Evolutionary conservation across 2,113 vertebrate species (phyloP), one percentile per base, ranked within the genome.

Genomic region (Upupa epops): DNA sequence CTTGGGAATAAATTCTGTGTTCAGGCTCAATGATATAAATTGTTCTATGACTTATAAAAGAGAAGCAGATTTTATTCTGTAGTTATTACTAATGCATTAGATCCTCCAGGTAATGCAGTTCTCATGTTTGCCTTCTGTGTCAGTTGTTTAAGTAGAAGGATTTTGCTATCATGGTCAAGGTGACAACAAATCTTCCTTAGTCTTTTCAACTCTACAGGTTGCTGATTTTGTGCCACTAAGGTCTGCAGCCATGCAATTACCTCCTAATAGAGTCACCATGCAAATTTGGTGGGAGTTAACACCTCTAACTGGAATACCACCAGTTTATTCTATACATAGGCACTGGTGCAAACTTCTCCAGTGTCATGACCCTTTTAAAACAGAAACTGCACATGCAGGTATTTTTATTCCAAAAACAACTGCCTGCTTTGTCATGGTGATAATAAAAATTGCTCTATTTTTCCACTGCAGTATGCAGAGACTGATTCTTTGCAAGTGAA

Each of bases 81-180:
- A 28, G 34, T 58, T 88, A 54, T 4, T 73, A 59, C 26, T 79
- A 86, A 83, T 49, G 34, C 16, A 21, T 59, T 52, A 88, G 72
- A 68, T 68, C 56, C 21, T 52, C 55, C 65, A 83, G 52, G 60
- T 66, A 83, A 49, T 25, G 29, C 20, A 34, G 37, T 80, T 78
- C 37, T 56, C 11, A 8, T 25, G 22, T 87, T 91, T 92, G 51
- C 60, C 24, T 74, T 76, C 46, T 18, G 14, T 79, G 66, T 48
- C 36, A 34, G 34, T 52, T 54, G 42, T 42, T 59, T 40, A 69
- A 88, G 37, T 68, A 48, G 83, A 86, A 81, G 31, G 60, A 75
- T 91, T 91, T 93, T 81, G 54, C 69, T 86, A 60, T 61, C 32
- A 4, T 21, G 61, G 83, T 74, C 76, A 88, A 93, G 83, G 86